These are phyloP conservation scores for Rhinopomastus cyanomelas DNA, from an alignment of 2,113 vertebrate genomes.

Conservation along the genomic window DNA sequence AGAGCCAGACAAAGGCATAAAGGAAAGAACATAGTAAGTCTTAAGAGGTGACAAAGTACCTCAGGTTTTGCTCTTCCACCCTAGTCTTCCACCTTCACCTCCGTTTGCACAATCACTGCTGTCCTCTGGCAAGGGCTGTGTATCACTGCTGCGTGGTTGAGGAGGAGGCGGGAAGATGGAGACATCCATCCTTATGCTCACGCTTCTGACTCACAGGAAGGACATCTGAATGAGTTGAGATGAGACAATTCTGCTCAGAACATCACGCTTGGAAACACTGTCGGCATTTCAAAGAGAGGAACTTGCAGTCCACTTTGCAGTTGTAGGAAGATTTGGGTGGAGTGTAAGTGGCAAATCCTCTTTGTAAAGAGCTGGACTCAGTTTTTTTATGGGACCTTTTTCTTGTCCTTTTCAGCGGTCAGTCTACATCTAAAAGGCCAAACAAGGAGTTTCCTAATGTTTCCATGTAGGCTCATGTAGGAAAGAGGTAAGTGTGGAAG, in stretches of 20 bases:
- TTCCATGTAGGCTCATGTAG: background rate
- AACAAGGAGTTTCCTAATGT: background rate
- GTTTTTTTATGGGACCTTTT: background rate
- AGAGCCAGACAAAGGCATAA: background rate
- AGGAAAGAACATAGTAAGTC: background rate
- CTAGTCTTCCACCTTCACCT: background rate
- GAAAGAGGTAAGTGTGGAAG: background rate
- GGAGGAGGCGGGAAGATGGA: background rate
- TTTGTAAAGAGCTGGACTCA: background rate
- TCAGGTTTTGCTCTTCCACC: background rate
- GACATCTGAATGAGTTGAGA: background rate
- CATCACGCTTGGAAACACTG: background rate
- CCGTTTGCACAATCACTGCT: fast-evolving
- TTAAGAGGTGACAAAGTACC: background rate
- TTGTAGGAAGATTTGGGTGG: background rate
- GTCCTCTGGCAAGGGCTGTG: background rate
- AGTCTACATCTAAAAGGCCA: background rate
- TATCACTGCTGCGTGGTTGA: fast-evolving
- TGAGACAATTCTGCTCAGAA: constrained; percentile 16
- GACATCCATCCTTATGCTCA: background rate
- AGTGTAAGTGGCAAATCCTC: background rate
- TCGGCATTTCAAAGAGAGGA: background rate
- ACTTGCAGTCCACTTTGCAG: fast-evolving
- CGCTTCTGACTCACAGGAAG: constrained; percentile 3
- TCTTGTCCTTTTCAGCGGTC: fast-evolving